Evolutionary conservation across 2,113 vertebrate species (phyloP).

Genomic region (Micronisus gabar): DNA sequence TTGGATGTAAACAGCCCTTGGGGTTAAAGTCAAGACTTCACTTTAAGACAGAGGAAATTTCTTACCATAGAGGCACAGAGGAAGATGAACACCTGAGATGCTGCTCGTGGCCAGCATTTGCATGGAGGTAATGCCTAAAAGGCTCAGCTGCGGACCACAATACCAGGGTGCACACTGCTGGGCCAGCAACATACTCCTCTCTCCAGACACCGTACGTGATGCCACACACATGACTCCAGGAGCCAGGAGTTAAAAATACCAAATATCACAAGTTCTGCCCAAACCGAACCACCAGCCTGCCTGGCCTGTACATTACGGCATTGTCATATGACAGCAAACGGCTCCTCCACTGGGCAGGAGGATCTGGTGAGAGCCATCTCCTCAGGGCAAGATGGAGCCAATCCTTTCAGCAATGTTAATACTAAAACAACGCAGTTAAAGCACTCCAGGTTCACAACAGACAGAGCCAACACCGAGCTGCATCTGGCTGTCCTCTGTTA

Average conservation of each 20-base stretch:
- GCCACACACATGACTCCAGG: neutral
- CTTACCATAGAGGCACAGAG: neutral
- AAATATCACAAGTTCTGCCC: neutral
- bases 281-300: neutral
- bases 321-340: neutral
- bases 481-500: neutral
- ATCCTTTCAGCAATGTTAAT: neutral
- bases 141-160: neutral
- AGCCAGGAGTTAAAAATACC: neutral
- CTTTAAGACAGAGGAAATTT: neutral
- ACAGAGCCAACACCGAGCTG: neutral
- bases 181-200: neutral
- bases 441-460: neutral
- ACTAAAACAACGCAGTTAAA: neutral
- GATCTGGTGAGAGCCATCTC: neutral
- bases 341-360: accelerated
- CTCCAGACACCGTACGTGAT: neutral
- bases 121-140: neutral
- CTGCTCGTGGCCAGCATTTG: neutral
- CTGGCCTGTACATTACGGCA: neutral
- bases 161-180: accelerated
- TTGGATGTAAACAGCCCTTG: neutral
- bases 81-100: neutral
- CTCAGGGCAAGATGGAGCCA: neutral
- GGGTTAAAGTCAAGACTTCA: neutral